Evolutionary conservation across 2,113 vertebrate genomes (phyloP).

Genomic region (Ceyx cyanopectus): DNA sequence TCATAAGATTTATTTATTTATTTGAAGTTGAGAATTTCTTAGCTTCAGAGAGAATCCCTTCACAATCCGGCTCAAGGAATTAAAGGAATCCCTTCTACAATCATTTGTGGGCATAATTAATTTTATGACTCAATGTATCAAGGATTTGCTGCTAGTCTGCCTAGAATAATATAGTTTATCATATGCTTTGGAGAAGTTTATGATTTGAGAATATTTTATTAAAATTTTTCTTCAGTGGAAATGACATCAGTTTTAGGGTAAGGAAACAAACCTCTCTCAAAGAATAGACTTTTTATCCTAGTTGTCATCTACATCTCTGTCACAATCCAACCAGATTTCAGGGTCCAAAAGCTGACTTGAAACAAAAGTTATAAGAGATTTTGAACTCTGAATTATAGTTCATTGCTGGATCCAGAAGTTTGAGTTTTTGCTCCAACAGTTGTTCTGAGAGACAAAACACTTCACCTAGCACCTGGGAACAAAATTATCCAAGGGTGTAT

Average conservation of each 20-base stretch:
- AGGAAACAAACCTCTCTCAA: not conserved
- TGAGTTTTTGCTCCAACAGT: not conserved
- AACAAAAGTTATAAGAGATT: not conserved
- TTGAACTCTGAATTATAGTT: not conserved
- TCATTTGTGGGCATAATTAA: not conserved
- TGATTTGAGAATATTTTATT: not conserved
- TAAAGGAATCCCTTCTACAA: not conserved
- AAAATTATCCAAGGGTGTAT: not conserved
- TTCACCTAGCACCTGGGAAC: not conserved
- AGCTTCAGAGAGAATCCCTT: not conserved
- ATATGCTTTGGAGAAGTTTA: not conserved
- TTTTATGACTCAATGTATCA: not conserved
- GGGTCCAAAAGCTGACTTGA: not conserved
- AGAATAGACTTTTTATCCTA: accelerated
- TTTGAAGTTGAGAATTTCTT: not conserved
- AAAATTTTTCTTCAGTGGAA: not conserved
- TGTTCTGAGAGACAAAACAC: not conserved
- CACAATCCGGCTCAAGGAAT: not conserved
- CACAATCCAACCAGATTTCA: not conserved
- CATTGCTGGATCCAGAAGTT: not conserved
- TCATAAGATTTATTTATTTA: not conserved
- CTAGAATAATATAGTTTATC: not conserved
- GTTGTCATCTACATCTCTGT: not conserved
- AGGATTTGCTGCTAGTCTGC: not conserved
- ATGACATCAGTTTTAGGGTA: not conserved